Evolutionary conservation across 2,113 vertebrate species (phyloP).

Genomic region (Thymallus thymallus): DNA sequence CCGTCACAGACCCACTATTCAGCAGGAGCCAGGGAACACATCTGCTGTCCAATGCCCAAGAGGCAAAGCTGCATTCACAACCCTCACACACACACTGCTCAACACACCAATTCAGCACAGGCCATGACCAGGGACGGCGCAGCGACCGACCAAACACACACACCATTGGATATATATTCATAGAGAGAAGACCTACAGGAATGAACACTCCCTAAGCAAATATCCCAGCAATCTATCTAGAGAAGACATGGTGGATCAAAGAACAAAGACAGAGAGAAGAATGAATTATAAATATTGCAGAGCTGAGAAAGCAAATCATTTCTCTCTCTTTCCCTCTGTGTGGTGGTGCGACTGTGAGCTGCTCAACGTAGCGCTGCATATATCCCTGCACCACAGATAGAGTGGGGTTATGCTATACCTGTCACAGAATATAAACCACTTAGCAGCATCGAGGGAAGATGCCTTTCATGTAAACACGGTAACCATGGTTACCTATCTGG

Average conservation of each 20-base stretch:
- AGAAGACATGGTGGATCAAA: too few relatives aligned
- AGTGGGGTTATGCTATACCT: conserved; percentile 22
- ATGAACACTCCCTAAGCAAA: too few relatives aligned
- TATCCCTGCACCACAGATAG: neutral
- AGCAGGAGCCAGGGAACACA: conserved; percentile 32
- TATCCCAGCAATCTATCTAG: too few relatives aligned
- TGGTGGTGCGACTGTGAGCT: neutral
- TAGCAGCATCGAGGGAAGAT: neutral
- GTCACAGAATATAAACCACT: conserved; percentile 27
- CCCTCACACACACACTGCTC: neutral
- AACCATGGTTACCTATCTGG: conserved; percentile 58
- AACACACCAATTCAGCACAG: neutral
- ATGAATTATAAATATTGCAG: neutral
- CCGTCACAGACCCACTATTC: conserved; percentile 44
- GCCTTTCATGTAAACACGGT: conserved; percentile 60
- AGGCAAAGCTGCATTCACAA: conserved; percentile 61
- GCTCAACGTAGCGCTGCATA: neutral
- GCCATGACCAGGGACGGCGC: neutral
- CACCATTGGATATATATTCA: conserved; percentile 26
- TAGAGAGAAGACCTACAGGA: conserved; percentile 9
- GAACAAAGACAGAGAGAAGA: conserved; percentile 9
- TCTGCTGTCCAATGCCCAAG: conserved; percentile 19
- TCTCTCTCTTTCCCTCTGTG: neutral
- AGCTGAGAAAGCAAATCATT: neutral
- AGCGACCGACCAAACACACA: neutral